phyloP scores from a whole-genome alignment of 2,113 vertebrate species.

The Cryptomyrus ogoouensis region DNA sequence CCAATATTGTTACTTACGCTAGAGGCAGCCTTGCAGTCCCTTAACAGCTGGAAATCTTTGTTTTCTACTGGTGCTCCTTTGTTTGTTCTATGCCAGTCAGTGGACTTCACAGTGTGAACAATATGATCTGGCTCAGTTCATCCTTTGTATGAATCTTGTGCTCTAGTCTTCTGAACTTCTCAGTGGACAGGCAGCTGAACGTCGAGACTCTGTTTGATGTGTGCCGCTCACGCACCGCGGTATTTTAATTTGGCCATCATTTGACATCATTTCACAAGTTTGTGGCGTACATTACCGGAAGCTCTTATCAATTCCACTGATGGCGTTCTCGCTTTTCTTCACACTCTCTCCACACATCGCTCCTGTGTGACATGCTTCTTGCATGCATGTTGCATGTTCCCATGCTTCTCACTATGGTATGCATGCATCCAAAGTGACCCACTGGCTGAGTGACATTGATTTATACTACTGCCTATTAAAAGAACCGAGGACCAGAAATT shows the following conservation, averaged over 20 bases:
- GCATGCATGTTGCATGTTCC: neutral
- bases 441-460: neutral
- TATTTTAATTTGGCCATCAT: neutral
- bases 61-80: neutral
- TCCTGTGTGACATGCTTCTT: neutral
- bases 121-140: neutral
- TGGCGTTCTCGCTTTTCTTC: neutral
- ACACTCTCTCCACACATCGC: neutral
- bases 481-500: neutral
- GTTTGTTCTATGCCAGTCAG: neutral
- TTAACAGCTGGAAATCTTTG: neutral
- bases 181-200: neutral
- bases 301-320: neutral
- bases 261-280: neutral
- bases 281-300: neutral
- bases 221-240: neutral
- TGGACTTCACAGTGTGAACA: neutral
- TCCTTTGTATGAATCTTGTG: neutral
- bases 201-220: neutral
- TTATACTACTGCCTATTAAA: neutral
- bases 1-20: neutral
- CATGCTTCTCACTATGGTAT: neutral
- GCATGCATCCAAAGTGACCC: neutral
- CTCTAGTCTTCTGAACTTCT: neutral
- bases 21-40: neutral